A percentile compares a stretch with the other conserved stretches of the same genome.
Conservation (phyloP, 2,797 vertebrate genomes). For the Oreochromis mossambicus region DNA sequence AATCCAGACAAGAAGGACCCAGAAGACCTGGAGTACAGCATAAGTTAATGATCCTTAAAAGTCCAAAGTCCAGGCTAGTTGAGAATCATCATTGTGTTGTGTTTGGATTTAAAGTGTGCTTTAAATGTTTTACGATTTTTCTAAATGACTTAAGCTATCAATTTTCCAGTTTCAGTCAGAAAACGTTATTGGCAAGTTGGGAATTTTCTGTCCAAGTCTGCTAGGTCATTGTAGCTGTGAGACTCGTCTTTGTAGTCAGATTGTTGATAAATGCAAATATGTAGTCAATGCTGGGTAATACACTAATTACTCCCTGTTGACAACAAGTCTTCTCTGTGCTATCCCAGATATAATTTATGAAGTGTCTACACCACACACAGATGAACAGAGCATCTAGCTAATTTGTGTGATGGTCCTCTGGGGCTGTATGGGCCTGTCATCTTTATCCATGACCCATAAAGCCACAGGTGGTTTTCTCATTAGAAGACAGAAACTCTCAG, state of each 20-base stretch:
- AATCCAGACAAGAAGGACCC: neutral
- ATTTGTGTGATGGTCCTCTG: neutral
- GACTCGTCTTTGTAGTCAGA: neutral
- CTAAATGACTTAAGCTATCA: neutral
- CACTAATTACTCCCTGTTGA: slow-evolving; percentile 38
- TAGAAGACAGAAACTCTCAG: slow-evolving; percentile 30
- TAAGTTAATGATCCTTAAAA: neutral
- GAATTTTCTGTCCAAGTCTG: neutral
- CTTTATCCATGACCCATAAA: slow-evolving; percentile 46
- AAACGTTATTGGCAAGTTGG: neutral
- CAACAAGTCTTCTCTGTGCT: neutral
- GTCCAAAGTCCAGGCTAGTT: neutral
- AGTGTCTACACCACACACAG: neutral
- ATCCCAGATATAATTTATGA: neutral
- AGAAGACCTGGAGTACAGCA: neutral
- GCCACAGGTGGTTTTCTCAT: slow-evolving; percentile 50
- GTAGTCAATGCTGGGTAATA: neutral
- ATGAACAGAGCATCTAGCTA: neutral
- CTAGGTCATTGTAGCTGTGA: neutral
- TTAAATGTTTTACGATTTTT: neutral
- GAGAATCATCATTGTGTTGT: neutral
- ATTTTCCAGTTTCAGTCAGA: neutral
- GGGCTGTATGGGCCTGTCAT: neutral
- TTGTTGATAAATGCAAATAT: neutral
- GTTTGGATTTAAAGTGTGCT: neutral